Evolutionary conservation across 2,888 invertebrate species (phyloP), one percentile per base, ranked within the genome.

Genomic region (Mimachlamys varia): DNA sequence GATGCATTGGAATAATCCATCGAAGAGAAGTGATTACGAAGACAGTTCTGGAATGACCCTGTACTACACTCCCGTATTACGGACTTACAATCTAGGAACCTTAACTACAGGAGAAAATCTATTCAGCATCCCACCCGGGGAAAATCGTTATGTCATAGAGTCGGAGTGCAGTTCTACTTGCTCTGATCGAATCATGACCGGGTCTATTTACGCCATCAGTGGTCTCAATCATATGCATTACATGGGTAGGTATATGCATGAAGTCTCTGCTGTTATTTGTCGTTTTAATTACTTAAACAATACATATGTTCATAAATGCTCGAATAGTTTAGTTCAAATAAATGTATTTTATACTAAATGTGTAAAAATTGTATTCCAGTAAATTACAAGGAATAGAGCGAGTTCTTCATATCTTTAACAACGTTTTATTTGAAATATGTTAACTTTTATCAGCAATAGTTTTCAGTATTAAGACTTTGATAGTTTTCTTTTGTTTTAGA

Each of bases 191-290:
- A 55, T 89, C 17, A 89, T 93, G 27, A 89, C 22, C 37, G 90
- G 89, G 27, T 88, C 91, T 15, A 88, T 93, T 19, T 88, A 92
- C 89, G 58, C 92, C 1, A 88, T 91, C 44, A 87, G 88, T 22
- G 89, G 89, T 0, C 22, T 90, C 2, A 91, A 91, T 22, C 93
- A 93, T 87, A 93, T 93, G 93, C 93, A 93, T 91, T 88, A 88
- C 44, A 62, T 92, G 55, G 93, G 93, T 93, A 33, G 27, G 76
- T 76, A 2, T 7, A 53, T 53, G 19, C n/a, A n/a, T 50, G n/a
- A n/a, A n/a, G 10, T 50, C 15, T 15, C 7, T n/a, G n/a, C n/a
- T n/a, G n/a, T n/a, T n/a, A n/a, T n/a, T n/a, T n/a, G n/a, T n/a
- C n/a, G n/a, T n/a, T n/a, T n/a, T n/a, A n/a, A n/a, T n/a, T n/a